phyloP scores from a whole-genome alignment of 2,797 vertebrate genomes.

The Acrossocheilus wenchowensis region DNA sequence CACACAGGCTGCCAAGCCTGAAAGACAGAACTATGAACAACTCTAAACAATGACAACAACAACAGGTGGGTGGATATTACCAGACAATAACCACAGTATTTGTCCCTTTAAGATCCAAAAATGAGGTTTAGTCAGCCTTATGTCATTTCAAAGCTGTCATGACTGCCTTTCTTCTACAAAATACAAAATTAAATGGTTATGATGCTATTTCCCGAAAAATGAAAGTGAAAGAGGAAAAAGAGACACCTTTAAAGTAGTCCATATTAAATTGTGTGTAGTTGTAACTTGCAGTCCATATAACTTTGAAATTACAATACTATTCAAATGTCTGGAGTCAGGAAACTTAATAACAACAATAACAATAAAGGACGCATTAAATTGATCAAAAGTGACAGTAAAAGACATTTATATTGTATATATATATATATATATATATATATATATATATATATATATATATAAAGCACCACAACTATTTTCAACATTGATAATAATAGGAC shows the following conservation, averaged over 20 bases:
- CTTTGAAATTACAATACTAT: too few relatives aligned
- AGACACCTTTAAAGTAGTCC: not conserved
- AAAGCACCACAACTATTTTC: not conserved
- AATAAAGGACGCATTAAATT: not conserved
- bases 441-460: too few relatives aligned
- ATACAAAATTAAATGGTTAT: not conserved
- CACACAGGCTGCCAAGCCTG: constrained; percentile 21
- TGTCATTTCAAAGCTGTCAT: too few relatives aligned
- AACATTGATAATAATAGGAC: not conserved
- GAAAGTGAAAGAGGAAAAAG: not conserved
- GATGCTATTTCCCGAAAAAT: not conserved
- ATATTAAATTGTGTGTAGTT: not conserved
- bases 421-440: too few relatives aligned
- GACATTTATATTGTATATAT: not conserved
- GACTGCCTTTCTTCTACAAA: not conserved
- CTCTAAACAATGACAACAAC: constrained; percentile 16
- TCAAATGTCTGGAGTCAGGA: too few relatives aligned
- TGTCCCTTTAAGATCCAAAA: not conserved
- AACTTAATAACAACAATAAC: too few relatives aligned
- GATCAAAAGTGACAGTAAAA: not conserved
- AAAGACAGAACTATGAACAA: constrained; percentile 13
- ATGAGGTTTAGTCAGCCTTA: not conserved
- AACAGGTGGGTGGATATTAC: constrained; percentile 17
- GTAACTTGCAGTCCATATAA: too few relatives aligned
- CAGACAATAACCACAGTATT: not conserved